Base-by-base conservation (phyloP, 2,797 vertebrate genomes). In the Hypotaenidia philippensis region DNA sequence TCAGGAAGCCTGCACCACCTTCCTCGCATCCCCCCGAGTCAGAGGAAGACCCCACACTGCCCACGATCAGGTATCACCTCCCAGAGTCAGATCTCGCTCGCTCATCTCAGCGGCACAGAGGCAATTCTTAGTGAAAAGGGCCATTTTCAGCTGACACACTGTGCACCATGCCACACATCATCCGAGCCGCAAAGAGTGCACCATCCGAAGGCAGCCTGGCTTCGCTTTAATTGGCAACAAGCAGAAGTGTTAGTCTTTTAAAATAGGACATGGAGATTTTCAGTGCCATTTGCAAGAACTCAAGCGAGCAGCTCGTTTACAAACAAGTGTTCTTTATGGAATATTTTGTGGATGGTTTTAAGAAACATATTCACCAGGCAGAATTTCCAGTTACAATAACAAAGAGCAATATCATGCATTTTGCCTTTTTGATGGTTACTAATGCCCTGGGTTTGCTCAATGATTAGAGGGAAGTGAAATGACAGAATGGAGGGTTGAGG, bases 211-310 rank as follows among this genome's bases (percentile, higher is more conserved):
- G 88, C 83, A 74, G 69, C 52, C 88, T 34, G 80, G 29, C 60
- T 89, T 59, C 68, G n/a, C 75, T 63, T 70, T 19, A 50, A 74
- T 22, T 89, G 89, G 89, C 84, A 80, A 52, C 40, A 34, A 63
- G 64, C 81, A 87, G 9, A 79, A 80, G 84, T 10, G 76, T 79
- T 87, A 56, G 78, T 36, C 84, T 74, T 92, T 80, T 74, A 66
- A 89, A 93, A 92, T 0, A 64, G 68, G 75, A 87, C 5, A 6
- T 5, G 25, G 90, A 82, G 47, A 77, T 87, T 87, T 69, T 57
- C 75, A 52, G 59, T 80, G 81, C 65, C 55, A 78, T 81, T 88
- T 83, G 72, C 76, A 93, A 83, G 49, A 94, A 22, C 31, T 60
- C 47, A 90, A 92, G 49, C 4, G 1, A 90, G 77, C 77, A 81